Evolutionary conservation across 1,140 invertebrate genomes (phyloP), one percentile per base, ranked within the genome.

Genomic region (Antheraea mylitta): DNA sequence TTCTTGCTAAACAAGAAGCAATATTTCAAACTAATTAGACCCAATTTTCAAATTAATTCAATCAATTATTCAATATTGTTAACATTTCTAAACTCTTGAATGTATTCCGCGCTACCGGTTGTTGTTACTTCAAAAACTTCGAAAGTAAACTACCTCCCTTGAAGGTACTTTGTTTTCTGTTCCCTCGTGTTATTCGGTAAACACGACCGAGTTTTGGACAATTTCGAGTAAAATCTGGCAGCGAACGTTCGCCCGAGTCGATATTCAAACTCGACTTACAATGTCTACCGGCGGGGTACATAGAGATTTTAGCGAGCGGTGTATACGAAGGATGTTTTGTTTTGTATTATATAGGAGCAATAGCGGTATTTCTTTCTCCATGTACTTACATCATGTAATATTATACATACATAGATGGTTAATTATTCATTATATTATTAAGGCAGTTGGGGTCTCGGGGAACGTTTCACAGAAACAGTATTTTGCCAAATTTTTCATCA

Each of bases 11-110:
- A 42, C 8, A 42, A 11, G 2, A 53, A 13, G 45, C 11, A n/a
- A 16, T 53, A 16, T 53, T 53, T 6, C 1, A 53, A 53, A 53
- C 16, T 13, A 13, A 53, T 16, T 16, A 9, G 45, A 53, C 45
- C 45, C 45, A 53, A 53, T 53, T 53, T 53, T 53, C 45, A 53
- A 53, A 53, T 53, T 53, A 53, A 53, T 53, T 53, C 16, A 53
- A 9, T 53, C 45, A 53, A 53, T 53, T 53, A 53, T 53, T 53
- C 45, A 53, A 53, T 53, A 53, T 53, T 53, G 45, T 53, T 13
- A 53, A 53, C 45, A 53, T 16, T 53, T 53, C 11, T 9, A 53
- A 53, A 53, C 45, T 53, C 45, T 53, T 13, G 10, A 53, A 53
- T n/a, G 45, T n/a, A n/a, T 16, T 16, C 45, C 45, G 45, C 16